Evolutionary conservation across 1,140 invertebrate species (phyloP).

Genomic region (Mercenaria mercenaria): DNA sequence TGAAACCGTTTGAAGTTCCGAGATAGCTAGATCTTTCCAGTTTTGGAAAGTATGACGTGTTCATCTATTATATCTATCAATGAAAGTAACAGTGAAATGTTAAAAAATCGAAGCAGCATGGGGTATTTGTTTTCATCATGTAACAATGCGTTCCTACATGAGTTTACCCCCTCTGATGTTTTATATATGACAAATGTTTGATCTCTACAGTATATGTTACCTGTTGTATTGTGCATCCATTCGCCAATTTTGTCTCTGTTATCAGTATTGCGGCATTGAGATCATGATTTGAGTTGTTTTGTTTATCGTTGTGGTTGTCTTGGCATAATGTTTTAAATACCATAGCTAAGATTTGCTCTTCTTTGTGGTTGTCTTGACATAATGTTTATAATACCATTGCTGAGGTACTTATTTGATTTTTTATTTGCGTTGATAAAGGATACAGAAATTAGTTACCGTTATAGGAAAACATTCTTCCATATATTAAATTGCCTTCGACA

Average conservation of each 20-base stretch:
- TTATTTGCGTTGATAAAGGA: too few species aligned
- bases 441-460: too few species aligned
- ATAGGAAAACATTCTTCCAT: too few species aligned
- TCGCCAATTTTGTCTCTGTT: neutral
- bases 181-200: neutral
- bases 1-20: slow-evolving; percentile 39
- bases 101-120: neutral
- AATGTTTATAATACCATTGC: neutral
- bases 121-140: neutral
- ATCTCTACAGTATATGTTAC: neutral
- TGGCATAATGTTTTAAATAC: too few species aligned
- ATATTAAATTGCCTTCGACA: too few species aligned
- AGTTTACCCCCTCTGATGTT: neutral
- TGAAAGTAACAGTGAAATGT: neutral
- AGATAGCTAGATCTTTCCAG: neutral
- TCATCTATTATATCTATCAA: neutral
- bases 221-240: neutral
- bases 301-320: neutral
- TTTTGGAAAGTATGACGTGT: neutral
- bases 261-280: neutral
- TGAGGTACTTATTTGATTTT: neutral
- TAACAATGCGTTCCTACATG: neutral
- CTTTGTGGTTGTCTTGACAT: neutral
- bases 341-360: neutral
- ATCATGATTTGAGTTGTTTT: neutral